These are phyloP conservation scores for Blera fallax DNA, from an alignment of 2,888 invertebrate genomes.

Conservation along the genomic window DNA sequence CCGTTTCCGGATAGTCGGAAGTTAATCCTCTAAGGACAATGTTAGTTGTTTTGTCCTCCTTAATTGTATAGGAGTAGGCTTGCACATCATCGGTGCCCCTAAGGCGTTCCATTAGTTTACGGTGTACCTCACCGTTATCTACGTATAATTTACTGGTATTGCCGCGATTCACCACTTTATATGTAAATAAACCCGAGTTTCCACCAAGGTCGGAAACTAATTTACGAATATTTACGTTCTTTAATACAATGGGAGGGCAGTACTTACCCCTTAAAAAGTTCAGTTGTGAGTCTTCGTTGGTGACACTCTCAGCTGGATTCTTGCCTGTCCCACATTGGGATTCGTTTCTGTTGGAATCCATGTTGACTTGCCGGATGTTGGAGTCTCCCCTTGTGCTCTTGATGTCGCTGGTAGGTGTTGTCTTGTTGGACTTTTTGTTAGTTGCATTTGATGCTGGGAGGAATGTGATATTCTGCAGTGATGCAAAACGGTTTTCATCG, in stretches of 20 bases:
- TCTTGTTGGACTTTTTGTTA: no score
- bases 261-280: no score
- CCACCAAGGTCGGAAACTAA: not conserved
- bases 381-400: no score
- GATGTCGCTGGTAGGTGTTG: no score
- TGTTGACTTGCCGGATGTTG: no score
- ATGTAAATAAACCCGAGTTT: not conserved
- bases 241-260: not conserved
- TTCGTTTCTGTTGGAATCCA: no score
- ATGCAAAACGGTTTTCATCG: no score
- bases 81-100: not conserved
- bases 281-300: no score
- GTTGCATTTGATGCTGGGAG: no score
- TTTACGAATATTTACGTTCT: conserved; percentile 3
- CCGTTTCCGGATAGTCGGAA: not conserved
- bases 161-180: not conserved
- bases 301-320: no score
- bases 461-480: no score
- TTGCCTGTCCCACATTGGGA: no score
- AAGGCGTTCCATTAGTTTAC: not conserved
- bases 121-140: not conserved
- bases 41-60: not conserved
- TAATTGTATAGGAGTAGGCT: not conserved
- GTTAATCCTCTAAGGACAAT: not conserved
- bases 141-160: not conserved